A percentile compares a stretch with the other conserved stretches of the same genome.
phyloP scores from a whole-genome alignment of 2,888 invertebrate species.

The Ichneumoninae sp. region DNA sequence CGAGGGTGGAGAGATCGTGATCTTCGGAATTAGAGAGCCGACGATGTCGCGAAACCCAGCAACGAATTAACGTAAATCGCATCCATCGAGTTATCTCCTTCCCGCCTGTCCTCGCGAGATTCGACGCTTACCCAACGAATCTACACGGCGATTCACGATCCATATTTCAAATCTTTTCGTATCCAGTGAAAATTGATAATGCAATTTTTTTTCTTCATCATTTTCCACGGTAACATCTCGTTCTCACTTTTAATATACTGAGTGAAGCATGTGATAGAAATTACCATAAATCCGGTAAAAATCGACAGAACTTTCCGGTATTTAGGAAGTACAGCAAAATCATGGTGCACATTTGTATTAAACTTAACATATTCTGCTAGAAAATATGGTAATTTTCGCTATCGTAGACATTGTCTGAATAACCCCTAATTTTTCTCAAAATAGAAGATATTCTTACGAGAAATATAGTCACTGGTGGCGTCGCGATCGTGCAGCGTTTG shows the following conservation, averaged over 20 bases:
- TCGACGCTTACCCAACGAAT: conserved; percentile 49
- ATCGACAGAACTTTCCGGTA: no score
- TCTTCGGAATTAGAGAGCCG: conserved; percentile 58
- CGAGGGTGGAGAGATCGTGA: conserved; percentile 49
- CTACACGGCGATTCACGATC: conserved; percentile 53
- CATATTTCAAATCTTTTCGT: neutral
- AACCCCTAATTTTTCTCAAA: no score
- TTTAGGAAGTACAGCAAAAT: no score
- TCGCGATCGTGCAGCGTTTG: no score
- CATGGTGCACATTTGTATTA: no score
- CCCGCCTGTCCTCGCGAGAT: conserved; percentile 46
- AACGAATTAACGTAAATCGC: conserved; percentile 53
- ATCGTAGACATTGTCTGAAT: no score
- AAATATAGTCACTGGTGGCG: no score
- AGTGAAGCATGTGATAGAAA: no score
- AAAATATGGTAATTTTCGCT: no score
- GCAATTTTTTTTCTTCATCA: neutral
- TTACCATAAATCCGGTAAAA: no score
- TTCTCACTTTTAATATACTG: neutral
- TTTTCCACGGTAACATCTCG: neutral
- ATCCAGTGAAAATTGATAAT: neutral
- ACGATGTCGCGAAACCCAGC: conserved; percentile 45
- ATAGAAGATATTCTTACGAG: no score
- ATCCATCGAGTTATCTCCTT: conserved; percentile 40
- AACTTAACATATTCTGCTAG: no score